These are phyloP conservation scores for Eumerus sabulonum DNA, from an alignment of 2,888 invertebrate genomes.

Conservation along the genomic window DNA sequence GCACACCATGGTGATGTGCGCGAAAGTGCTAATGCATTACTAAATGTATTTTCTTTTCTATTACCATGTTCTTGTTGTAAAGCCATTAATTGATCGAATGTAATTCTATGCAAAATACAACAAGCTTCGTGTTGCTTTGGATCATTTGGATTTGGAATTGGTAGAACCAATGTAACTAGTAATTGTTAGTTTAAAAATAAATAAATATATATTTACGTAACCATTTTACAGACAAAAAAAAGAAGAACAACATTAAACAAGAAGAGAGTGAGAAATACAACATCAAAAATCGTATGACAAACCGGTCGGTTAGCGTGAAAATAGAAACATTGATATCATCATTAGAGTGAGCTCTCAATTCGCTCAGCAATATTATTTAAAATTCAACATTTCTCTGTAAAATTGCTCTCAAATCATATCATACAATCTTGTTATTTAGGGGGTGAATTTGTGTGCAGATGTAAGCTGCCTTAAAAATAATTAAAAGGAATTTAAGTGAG, in stretches of 20 bases:
- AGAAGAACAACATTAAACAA: constrained; percentile 3
- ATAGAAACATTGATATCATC: constrained; percentile 58
- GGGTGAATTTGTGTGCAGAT: constrained; percentile 22
- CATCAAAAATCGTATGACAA: constrained; percentile 24
- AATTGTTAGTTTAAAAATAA: too few relatives aligned
- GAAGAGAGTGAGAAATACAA: constrained; percentile 21
- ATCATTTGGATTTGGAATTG: constrained; percentile 91
- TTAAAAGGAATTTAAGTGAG: too few relatives aligned
- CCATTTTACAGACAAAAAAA: constrained; percentile 59
- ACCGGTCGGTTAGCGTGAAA: constrained; percentile 64
- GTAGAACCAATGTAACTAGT: constrained; percentile 81
- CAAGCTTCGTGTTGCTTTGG: constrained; percentile 94
- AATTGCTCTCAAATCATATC: constrained; percentile 26
- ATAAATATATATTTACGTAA: too few relatives aligned
- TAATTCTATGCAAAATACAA: constrained; percentile 89
- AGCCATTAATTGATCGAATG: constrained; percentile 68
- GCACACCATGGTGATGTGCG: too few relatives aligned
- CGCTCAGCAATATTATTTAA: not conserved
- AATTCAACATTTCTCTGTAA: constrained; percentile 58
- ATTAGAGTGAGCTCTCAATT: too few relatives aligned
- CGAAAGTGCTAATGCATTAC: constrained; percentile 18
- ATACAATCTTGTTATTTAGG: constrained; percentile 22
- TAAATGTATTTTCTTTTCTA: not conserved
- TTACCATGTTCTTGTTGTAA: constrained; percentile 22
- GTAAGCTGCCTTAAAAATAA: too few relatives aligned